Evolutionary conservation across 2,888 invertebrate genomes (phyloP), one percentile per base, ranked within the genome.

Genomic region (Subacronicta megacephala): DNA sequence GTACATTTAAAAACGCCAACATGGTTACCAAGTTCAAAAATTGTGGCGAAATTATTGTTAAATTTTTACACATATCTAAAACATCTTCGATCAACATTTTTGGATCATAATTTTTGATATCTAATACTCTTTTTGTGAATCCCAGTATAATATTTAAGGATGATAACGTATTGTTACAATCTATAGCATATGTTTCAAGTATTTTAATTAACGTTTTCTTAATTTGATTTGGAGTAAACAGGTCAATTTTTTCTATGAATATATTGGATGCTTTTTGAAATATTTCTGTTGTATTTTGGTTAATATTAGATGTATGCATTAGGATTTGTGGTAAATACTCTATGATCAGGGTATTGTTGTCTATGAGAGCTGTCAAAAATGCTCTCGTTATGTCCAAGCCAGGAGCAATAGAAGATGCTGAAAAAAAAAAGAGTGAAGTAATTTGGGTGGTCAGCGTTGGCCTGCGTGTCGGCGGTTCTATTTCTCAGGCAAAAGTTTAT

Each of bases 331-430:
- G 84, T 17, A 91, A 56, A 42, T 82, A 61, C 0, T 67, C 63
- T 26, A 78, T 62, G 1, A 81, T 77, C 0, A 87, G n/a, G 0
- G 66, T 45, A 13, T 88, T 84, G 45, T 89, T 84, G 0, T 82
- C 74, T 42, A 82, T 82, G 0, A 90, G 41, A 0, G 81, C 65
- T 12, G 71, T 33, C 23, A 87, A 12, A 9, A 90, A 44, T 0
- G 83, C 75, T 6, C 81, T 75, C 0, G 82, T 54, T 40, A 90
- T 62, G 2, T 89, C 83, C 6, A 87, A 49, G 0, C 83, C 84
- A 0, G 84, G 78, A 10, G 77, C 72, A 36, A 70, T 75, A 0
- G 69, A 53, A 0, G 72, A 67, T 0, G 72, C 90, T 90, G 77
- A 54, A 90, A 90, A 23, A 41, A 68, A 53, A 23, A 1, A 1